Percentiles rank a stretch among this genome's conserved stretches.
Conservation (phyloP, 2,113 vertebrate genomes). For the Syngnathus scovelli region DNA sequence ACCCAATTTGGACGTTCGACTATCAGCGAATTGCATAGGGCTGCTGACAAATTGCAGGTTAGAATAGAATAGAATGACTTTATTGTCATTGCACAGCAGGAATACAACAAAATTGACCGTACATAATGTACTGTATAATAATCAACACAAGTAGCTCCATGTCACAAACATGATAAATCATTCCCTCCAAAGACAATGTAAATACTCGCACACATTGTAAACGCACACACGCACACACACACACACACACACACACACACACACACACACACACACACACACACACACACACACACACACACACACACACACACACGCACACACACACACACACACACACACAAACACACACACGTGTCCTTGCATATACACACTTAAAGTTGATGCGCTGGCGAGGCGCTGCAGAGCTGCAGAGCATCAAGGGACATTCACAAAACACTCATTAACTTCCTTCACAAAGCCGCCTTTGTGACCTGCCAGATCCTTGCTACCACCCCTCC, state of each 20-base stretch:
- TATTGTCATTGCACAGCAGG: too few species aligned
- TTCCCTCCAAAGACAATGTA: conserved; percentile 61
- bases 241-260: conserved; percentile 23
- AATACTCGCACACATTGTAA: conserved; percentile 37
- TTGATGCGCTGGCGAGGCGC: conserved; percentile 63
- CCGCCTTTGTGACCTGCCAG: conserved; percentile 67
- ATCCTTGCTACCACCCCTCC: conserved; percentile 27
- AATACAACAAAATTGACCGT: too few species aligned
- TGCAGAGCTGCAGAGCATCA: conserved; percentile 60
- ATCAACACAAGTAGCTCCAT: conserved; percentile 29
- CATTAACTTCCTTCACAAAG: conserved; percentile 71
- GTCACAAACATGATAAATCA: conserved; percentile 71
- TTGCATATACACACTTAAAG: conserved; percentile 29
- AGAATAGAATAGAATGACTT: too few species aligned
- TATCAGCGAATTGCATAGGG: neutral
- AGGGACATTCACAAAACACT: conserved; percentile 68
- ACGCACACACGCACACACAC: conserved; percentile 29
- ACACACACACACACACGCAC: conserved; percentile 27
- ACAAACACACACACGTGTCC: conserved; percentile 30
- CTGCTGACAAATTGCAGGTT: neutral
- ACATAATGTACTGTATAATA: conserved; percentile 8
- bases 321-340: conserved; percentile 23
- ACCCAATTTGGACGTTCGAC: neutral
- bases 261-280: conserved; percentile 28
- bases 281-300: conserved; percentile 20